Evolutionary conservation across 2,888 invertebrate species (phyloP).

Genomic region (Imbricaverruca yamaguchii): DNA sequence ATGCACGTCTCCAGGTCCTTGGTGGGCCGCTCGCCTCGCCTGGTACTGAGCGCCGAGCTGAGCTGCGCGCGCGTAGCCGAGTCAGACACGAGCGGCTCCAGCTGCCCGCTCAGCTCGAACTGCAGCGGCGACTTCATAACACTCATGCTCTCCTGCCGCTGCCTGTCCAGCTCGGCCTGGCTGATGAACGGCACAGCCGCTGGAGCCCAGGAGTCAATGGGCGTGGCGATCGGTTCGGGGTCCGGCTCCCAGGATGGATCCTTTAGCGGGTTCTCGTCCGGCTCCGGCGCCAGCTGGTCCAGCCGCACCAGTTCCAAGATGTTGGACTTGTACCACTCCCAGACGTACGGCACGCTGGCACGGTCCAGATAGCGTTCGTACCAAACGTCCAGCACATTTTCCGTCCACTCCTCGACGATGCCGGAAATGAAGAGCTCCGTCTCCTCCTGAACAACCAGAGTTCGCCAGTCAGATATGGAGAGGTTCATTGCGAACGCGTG

Average conservation of each 20-base stretch:
- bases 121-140: neutral
- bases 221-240: neutral
- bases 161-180: neutral
- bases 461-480: neutral
- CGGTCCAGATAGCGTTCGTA: constrained; percentile 9
- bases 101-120: neutral
- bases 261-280: neutral
- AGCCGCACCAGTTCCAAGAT: neutral
- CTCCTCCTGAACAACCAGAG: neutral
- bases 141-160: neutral
- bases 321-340: constrained; percentile 17
- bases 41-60: constrained; percentile 6
- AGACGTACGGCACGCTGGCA: neutral
- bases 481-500: neutral
- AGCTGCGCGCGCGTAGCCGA: neutral
- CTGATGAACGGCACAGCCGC: constrained; percentile 6
- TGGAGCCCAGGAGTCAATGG: constrained; percentile 7
- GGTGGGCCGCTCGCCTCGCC: neutral
- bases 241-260: constrained; percentile 10
- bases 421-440: constrained; percentile 6
- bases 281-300: neutral
- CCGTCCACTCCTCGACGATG: constrained; percentile 6
- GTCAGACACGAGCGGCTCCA: neutral
- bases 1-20: neutral
- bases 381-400: constrained; percentile 6